These are phyloP conservation scores for Agriotes lineatus DNA, from an alignment of 2,888 invertebrate species.

Conservation along the genomic window DNA sequence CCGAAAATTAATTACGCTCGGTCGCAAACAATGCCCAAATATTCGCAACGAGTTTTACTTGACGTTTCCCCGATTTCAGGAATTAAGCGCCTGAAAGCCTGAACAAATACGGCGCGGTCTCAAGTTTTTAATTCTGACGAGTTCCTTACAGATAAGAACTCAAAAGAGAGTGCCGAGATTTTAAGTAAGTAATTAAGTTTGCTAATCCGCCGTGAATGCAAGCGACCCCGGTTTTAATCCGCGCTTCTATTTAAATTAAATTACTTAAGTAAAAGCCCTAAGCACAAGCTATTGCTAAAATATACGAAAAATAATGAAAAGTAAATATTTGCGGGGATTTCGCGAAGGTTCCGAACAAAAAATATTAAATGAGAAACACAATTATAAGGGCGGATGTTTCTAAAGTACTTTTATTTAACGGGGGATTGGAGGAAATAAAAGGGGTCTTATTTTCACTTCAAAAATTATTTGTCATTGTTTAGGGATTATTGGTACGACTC, in stretches of 20 bases:
- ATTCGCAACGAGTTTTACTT: slow-evolving; percentile 7
- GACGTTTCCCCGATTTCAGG: background rate
- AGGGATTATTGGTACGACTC: too few relatives aligned
- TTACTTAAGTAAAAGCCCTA: slow-evolving; percentile 42
- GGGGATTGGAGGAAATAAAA: too few relatives aligned
- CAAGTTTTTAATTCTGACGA: slow-evolving; percentile 32
- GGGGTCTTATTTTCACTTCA: too few relatives aligned
- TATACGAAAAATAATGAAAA: slow-evolving; percentile 39
- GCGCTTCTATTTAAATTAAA: slow-evolving; percentile 49
- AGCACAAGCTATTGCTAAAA: slow-evolving; percentile 38
- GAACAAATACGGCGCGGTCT: background rate
- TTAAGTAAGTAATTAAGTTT: slow-evolving; percentile 51
- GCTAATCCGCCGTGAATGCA: slow-evolving; percentile 48
- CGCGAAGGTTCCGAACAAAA: background rate
- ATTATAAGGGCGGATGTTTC: too few relatives aligned
- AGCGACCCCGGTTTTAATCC: slow-evolving; percentile 48
- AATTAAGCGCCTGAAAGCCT: background rate
- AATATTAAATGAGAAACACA: too few relatives aligned
- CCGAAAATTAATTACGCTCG: slow-evolving; percentile 38
- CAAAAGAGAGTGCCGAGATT: slow-evolving; percentile 44
- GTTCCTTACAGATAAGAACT: slow-evolving; percentile 31
- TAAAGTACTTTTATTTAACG: too few relatives aligned
- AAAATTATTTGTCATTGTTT: too few relatives aligned
- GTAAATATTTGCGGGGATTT: slow-evolving; percentile 23
- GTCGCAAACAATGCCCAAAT: background rate